A percentile compares a stretch with the other conserved stretches of the same genome.
Conservation (phyloP, 35 echinoderm and acorn worm genomes). For the Apostichopus japonicus region DNA sequence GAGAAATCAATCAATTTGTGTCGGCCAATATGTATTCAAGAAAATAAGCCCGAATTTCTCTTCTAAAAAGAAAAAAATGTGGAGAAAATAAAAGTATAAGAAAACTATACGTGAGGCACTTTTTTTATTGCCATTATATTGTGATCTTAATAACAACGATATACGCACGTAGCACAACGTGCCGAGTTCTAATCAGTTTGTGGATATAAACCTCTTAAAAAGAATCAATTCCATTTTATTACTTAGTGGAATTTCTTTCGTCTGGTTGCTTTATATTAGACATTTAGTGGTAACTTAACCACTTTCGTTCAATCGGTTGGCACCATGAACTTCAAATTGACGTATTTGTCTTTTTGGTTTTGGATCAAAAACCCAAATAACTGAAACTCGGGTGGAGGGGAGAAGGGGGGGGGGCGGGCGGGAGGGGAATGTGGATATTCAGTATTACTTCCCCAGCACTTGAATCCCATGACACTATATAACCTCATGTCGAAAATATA, state of each 20-base stretch:
- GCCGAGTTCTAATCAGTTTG: neutral
- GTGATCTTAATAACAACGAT: neutral
- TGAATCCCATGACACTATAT: too few relatives aligned
- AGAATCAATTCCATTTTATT: neutral
- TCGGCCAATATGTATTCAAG: slow-evolving; percentile 52
- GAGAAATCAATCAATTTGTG: slow-evolving; percentile 58
- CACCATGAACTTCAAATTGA: neutral
- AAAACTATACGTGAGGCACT: neutral
- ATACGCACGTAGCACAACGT: neutral
- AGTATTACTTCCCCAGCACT: too few relatives aligned
- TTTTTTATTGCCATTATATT: neutral
- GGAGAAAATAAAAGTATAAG: neutral
- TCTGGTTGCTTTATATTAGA: neutral
- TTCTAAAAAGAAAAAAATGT: neutral
- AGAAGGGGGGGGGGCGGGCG: too few relatives aligned
- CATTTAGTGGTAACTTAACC: neutral
- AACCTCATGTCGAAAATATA: too few relatives aligned
- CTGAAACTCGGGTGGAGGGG: too few relatives aligned
- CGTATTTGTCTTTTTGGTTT: neutral
- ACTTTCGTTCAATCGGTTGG: neutral
- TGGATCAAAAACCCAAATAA: neutral
- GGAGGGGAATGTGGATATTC: too few relatives aligned
- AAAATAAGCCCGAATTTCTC: neutral
- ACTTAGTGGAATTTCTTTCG: neutral
- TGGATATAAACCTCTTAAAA: neutral